A percentile compares a stretch with the other conserved stretches of the same genome.
Evolutionary conservation across 2,888 invertebrate species (phyloP).

Genomic region (Meteorus cinctellus): DNA sequence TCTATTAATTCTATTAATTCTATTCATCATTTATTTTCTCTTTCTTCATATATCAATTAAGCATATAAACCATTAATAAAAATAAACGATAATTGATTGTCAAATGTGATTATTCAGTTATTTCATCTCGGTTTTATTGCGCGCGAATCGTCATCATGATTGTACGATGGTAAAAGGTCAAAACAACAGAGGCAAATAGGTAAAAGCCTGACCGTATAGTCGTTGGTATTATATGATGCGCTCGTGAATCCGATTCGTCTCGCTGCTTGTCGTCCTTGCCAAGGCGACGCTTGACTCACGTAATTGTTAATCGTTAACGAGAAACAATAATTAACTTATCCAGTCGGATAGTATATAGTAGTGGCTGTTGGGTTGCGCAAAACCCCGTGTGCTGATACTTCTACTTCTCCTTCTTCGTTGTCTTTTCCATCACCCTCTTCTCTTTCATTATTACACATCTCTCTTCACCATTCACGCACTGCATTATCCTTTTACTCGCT

Average conservation of each 20-base stretch:
- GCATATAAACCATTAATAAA: constrained; percentile 6
- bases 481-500: constrained; percentile 3
- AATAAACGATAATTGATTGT: constrained; percentile 19
- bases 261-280: constrained; percentile 62
- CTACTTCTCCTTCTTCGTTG: constrained; percentile 3
- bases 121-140: background rate
- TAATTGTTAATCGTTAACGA: constrained; percentile 68
- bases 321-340: constrained; percentile 68
- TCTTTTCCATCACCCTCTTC: constrained; percentile 21
- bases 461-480: constrained; percentile 3
- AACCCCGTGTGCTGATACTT: constrained; percentile 46
- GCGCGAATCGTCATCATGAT: background rate
- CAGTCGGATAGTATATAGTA: constrained; percentile 51
- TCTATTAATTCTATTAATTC: background rate
- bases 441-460: background rate
- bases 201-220: constrained; percentile 20
- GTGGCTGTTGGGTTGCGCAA: constrained; percentile 56
- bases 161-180: constrained; percentile 36
- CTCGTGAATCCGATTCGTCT: constrained; percentile 47
- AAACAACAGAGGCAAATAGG: constrained; percentile 17
- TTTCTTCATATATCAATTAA: background rate
- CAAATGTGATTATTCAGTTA: constrained; percentile 12
- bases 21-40: background rate
- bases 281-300: constrained; percentile 63
- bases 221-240: constrained; percentile 24